Conservation (phyloP, 1,140 invertebrate species). For the Drosophila arizonae region DNA sequence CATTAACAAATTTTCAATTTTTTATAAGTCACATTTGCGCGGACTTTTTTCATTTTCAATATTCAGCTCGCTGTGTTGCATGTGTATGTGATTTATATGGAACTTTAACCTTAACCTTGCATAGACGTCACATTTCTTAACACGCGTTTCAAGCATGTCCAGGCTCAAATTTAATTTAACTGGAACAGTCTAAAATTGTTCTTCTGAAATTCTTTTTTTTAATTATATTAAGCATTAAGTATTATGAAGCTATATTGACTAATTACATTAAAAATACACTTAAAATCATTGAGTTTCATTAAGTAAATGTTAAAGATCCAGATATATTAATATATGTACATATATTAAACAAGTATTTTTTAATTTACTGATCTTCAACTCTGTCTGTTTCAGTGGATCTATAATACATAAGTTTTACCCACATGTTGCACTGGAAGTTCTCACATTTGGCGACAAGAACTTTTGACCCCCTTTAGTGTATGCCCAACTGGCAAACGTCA, state of each 20-base stretch:
- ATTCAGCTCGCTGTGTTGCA: slow-evolving; percentile 48
- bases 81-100: slow-evolving; percentile 60
- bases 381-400: neutral
- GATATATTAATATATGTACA: no score
- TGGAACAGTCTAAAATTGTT: neutral
- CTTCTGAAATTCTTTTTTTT: no score
- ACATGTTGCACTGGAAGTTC: slow-evolving; percentile 36
- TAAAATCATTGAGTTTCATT: no score
- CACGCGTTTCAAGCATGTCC: slow-evolving; percentile 56
- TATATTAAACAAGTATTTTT: no score
- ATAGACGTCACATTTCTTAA: slow-evolving; percentile 57
- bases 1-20: slow-evolving; percentile 59
- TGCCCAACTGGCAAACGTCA: slow-evolving; percentile 44
- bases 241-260: no score
- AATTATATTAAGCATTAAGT: no score
- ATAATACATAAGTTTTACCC: neutral
- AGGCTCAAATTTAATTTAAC: neutral
- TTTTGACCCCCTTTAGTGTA: neutral
- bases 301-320: no score
- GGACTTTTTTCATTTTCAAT: slow-evolving; percentile 49
- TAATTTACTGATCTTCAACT: no score
- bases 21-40: slow-evolving; percentile 22
- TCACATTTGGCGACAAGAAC: slow-evolving; percentile 46
- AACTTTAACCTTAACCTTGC: slow-evolving; percentile 70
- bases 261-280: no score